A percentile compares a stretch with the other conserved stretches of the same genome.
Evolutionary conservation across 2,888 invertebrate genomes (phyloP).

Genomic region (Tiphia femorata): DNA sequence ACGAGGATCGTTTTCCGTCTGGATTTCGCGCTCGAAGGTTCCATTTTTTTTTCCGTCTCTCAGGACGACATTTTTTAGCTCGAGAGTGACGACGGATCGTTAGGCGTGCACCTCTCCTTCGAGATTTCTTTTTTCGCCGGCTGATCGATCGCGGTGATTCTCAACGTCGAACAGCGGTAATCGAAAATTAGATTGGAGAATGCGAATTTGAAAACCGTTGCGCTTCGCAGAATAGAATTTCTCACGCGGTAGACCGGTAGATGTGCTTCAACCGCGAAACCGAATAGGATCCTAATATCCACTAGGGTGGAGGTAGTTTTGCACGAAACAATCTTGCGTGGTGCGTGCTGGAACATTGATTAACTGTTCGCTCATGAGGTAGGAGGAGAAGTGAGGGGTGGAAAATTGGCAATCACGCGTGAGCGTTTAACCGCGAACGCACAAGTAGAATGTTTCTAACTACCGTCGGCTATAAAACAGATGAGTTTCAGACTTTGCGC

Average conservation of each 20-base stretch:
- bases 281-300: no score
- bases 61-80: no score
- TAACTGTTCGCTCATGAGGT: background rate
- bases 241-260: slow-evolving; percentile 8
- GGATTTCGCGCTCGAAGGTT: background rate
- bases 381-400: background rate
- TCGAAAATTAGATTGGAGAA: slow-evolving; percentile 1
- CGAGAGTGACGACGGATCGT: no score
- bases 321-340: no score
- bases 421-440: slow-evolving; percentile 7
- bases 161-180: no score
- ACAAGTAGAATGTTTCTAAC: slow-evolving; percentile 40
- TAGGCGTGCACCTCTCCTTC: no score
- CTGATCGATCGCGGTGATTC: background rate
- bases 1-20: background rate
- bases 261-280: slow-evolving; percentile 7
- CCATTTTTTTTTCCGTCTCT: background rate
- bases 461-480: slow-evolving; percentile 33
- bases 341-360: slow-evolving; percentile 4
- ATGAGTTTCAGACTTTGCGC: slow-evolving; percentile 42
- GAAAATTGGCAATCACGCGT: slow-evolving; percentile 14
- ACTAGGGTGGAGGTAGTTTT: no score
- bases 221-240: no score
- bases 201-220: no score
- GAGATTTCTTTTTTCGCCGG: no score